phyloP scores from a whole-genome alignment of 2,797 vertebrate genomes.

The Sibirionetta formosa region DNA sequence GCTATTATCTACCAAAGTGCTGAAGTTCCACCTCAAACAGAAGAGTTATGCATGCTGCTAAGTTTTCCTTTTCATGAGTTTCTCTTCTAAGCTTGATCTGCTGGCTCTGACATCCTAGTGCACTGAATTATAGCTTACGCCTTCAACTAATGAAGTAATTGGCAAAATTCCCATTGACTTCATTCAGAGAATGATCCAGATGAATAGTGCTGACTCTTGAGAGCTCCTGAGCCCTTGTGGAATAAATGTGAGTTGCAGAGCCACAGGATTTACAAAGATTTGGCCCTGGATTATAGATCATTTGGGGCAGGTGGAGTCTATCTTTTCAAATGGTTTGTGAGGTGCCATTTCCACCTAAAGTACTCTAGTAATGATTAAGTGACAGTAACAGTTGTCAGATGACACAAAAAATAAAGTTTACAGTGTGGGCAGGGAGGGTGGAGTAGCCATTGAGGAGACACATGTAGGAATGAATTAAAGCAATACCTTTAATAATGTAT shows the following conservation, averaged over 20 bases:
- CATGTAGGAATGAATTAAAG: not conserved
- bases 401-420: not conserved
- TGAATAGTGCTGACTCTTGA: not conserved
- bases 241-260: not conserved
- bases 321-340: not conserved
- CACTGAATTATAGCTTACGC: not conserved
- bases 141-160: not conserved
- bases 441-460: not conserved
- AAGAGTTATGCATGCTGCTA: not conserved
- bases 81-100: not conserved
- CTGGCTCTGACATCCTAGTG: not conserved
- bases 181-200: not conserved
- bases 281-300: not conserved
- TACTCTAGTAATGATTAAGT: not conserved
- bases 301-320: not conserved
- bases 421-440: not conserved
- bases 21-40: not conserved
- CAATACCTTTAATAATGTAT: not conserved
- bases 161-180: conserved; percentile 50
- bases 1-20: not conserved
- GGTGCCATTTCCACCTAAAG: not conserved
- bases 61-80: not conserved
- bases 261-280: not conserved
- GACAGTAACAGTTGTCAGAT: not conserved
- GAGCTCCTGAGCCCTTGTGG: not conserved